Percentiles rank a stretch among this genome's conserved stretches.
phyloP scores from a whole-genome alignment of 2,888 invertebrate genomes.

The Allolobophora icterica region DNA sequence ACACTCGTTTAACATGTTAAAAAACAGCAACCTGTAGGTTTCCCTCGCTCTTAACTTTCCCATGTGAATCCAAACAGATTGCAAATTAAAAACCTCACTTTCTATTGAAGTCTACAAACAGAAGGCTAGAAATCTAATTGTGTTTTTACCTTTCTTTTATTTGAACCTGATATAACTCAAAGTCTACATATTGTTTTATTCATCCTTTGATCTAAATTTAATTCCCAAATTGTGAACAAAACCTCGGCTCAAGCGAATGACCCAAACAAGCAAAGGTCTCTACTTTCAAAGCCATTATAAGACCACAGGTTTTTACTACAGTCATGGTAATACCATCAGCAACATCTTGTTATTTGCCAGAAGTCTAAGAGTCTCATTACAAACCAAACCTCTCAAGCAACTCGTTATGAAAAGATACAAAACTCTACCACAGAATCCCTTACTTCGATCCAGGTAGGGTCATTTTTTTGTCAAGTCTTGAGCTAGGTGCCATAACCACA shows the following conservation, averaged over 20 bases:
- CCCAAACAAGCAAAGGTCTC: not conserved
- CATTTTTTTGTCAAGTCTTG: not conserved
- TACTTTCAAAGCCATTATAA: conserved; percentile 17
- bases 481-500: not conserved
- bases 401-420: not conserved
- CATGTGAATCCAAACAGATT: not conserved
- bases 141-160: not conserved
- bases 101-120: not conserved
- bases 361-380: not conserved
- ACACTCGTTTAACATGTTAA: not conserved
- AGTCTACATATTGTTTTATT: not conserved
- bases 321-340: not conserved
- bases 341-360: not conserved
- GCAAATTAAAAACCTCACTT: not conserved
- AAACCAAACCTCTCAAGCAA: not conserved
- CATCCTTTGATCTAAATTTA: not conserved
- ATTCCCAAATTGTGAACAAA: not conserved
- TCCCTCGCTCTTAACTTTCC: not conserved
- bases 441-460: not conserved
- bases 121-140: not conserved
- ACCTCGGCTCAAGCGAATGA: conserved; percentile 8
- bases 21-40: not conserved
- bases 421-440: not conserved
- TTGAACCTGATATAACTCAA: conserved; percentile 5
- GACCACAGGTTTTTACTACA: not conserved